Evolutionary conservation across 2,888 invertebrate species (phyloP).

Genomic region (Gandaritis pyraliata): DNA sequence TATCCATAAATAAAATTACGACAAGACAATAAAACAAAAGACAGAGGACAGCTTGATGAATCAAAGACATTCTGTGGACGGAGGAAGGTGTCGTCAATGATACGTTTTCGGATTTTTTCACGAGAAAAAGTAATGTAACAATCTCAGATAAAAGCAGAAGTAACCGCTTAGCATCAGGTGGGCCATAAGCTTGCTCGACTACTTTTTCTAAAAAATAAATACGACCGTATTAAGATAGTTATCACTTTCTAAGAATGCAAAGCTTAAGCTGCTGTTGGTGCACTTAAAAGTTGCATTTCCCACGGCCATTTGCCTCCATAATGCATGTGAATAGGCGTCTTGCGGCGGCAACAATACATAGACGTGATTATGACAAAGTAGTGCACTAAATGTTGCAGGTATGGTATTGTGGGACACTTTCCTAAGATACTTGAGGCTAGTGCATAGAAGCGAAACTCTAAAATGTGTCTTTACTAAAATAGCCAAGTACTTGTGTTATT

Average conservation of each 20-base stretch:
- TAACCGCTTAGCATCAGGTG: too few species aligned
- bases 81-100: too few species aligned
- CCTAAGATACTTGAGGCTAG: background rate
- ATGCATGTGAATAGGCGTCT: constrained; percentile 43
- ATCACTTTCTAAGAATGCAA: background rate
- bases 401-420: constrained; percentile 20
- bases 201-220: too few species aligned
- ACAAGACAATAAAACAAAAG: too few species aligned
- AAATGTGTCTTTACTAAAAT: background rate
- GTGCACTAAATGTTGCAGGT: constrained; percentile 36
- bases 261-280: constrained; percentile 32
- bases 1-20: too few species aligned
- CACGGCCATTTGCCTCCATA: constrained; percentile 37
- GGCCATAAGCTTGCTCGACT: too few species aligned
- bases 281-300: constrained; percentile 40
- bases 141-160: too few species aligned
- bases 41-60: too few species aligned
- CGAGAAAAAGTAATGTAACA: too few species aligned
- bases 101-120: too few species aligned
- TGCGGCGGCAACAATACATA: constrained; percentile 36
- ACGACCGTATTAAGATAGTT: background rate
- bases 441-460: constrained; percentile 20
- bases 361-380: constrained; percentile 46
- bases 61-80: too few species aligned
- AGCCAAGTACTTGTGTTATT: background rate